These are phyloP conservation scores for Neomonachus schauinslandi DNA, from an alignment of 2,113 vertebrate species.

Conservation along the genomic window DNA sequence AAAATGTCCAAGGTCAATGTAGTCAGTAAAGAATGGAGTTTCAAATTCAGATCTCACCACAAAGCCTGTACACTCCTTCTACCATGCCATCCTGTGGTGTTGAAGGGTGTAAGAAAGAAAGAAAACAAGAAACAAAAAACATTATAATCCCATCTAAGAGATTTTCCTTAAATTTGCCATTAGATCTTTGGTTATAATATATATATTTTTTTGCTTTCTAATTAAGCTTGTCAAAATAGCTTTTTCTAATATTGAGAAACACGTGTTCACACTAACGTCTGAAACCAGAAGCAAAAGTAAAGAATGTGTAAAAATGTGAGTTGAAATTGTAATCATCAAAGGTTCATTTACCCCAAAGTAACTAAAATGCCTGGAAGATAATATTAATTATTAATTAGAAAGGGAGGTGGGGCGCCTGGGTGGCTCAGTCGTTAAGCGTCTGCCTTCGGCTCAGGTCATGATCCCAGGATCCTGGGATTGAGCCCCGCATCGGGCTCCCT, in stretches of 20 bases:
- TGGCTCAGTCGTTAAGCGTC: no score
- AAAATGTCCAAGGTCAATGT: neutral
- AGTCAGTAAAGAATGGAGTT: neutral
- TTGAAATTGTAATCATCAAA: neutral
- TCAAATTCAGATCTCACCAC: neutral
- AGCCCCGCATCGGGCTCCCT: no score
- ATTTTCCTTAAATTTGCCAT: neutral
- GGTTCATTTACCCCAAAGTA: neutral
- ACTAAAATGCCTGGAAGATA: neutral
- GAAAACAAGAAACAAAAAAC: neutral
- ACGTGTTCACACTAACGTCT: neutral
- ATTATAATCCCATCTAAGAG: no score
- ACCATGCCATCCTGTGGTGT: neutral
- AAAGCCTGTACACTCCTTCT: neutral
- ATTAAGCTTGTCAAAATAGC: neutral
- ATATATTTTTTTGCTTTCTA: neutral
- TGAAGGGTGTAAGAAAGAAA: neutral
- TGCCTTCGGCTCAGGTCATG: no score
- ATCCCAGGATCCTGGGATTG: no score
- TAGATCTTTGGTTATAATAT: neutral
- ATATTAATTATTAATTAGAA: constrained; percentile 2
- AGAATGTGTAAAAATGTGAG: neutral
- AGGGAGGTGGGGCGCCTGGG: no score
- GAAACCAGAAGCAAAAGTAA: neutral
- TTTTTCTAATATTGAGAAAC: neutral